phyloP scores from a whole-genome alignment of 2,797 vertebrate species.

The Artibeus lituratus region DNA sequence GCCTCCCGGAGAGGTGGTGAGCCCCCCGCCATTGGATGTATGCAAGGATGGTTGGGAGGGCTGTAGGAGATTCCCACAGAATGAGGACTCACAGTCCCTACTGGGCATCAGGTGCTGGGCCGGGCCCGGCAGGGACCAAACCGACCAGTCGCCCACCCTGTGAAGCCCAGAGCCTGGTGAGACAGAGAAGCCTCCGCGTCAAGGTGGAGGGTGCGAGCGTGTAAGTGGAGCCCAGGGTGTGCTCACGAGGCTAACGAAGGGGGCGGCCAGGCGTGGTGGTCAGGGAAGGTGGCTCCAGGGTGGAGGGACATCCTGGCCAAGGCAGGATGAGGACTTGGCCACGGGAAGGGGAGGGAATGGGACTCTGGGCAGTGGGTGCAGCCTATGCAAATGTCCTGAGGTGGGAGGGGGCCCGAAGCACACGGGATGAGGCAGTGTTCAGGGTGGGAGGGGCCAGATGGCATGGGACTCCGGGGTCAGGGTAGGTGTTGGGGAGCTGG shows the following conservation, averaged over 20 bases:
- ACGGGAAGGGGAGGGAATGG: fast-evolving
- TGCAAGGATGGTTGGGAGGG: not conserved
- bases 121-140: not conserved
- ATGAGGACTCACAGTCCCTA: not conserved
- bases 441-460: fast-evolving
- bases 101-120: not conserved
- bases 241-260: not conserved
- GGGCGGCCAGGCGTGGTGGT: fast-evolving
- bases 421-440: fast-evolving
- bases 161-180: not conserved
- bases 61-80: not conserved
- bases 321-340: not conserved
- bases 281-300: not conserved
- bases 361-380: fast-evolving
- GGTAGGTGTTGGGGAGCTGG: too few species aligned
- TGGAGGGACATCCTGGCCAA: not conserved
- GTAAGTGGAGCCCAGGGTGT: too few species aligned
- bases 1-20: not conserved
- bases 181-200: fast-evolving
- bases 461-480: not conserved
- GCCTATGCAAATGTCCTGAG: not conserved
- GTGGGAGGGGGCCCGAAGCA: fast-evolving
- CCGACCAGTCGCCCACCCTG: fast-evolving
- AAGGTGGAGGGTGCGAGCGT: too few species aligned
- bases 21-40: fast-evolving